Base-by-base conservation (phyloP, 1,140 invertebrate genomes). In the Sinonovacula constricta region DNA sequence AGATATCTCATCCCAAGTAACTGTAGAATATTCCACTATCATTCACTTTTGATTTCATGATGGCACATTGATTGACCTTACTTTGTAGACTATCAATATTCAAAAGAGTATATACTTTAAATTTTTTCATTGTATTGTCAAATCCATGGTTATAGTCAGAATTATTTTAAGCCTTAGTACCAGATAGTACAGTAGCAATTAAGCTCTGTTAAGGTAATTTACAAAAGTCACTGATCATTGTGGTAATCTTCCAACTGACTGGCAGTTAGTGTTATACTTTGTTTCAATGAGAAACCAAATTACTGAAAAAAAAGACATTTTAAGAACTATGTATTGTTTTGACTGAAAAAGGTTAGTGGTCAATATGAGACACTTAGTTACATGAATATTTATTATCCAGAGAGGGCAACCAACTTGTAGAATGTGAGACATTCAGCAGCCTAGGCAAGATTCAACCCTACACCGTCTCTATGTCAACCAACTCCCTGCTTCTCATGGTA, bases 391-490 rank as follows among this genome's bases (percentile, higher is more conserved):
- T 86, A 84, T 77, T 83, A 88, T 93, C 34, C 88, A 97, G 96
- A 92, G 95, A 97, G 91, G 94, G 94, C 67, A 96, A 96, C 86
- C 96, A 95, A 82, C 93, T 97, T 85, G 95, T 98, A 22, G 95
- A 97, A 91, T 94, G 96, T 80, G 94, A 95, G 15, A 94, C 96
- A 67, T 98, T 98, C 89, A 95, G 94, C 67, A 94, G 94, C 54
- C 91, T 97, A 79, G 95, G 95, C 1, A 97, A 97, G 92, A 94
- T 97, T 65, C 97, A 98, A 89, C 97, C 97, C 51, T 98, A 98
- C 89, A 91, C 95, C 30, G 94, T 98, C 0, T 95, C 96, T n/a
- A 93, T 98, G 67, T 95, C 95, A 63, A 96, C 96, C 3, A 97
- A 97, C 88, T 95, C 96, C 18, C 94, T 96, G 69, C 91, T 98